Evolutionary conservation across 2,888 invertebrate genomes (phyloP), one percentile per base, ranked within the genome.

Genomic region (Machimus atricapillus): DNA sequence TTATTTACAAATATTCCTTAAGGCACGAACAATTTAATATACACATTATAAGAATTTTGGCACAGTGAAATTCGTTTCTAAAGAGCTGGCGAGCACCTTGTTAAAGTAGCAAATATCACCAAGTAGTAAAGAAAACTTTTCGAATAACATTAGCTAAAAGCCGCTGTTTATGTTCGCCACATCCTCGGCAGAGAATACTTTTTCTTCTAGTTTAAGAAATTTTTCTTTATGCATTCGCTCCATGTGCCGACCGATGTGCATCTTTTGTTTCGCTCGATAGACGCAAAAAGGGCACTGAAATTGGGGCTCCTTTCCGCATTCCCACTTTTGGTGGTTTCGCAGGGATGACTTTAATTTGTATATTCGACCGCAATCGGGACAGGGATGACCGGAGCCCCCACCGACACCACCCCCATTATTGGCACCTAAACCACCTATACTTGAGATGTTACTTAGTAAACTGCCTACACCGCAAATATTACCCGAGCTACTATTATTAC

Each of bases 321-420:
- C 96, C 96, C 96, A 96, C 92, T 96, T 96, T 93, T 96, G 96
- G 91, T 96, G 96, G 92, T 96, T 96, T 88, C 96, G 94, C 90
- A 96, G 93, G 88, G 97, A 97, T 90, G 97, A 97, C 93, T 97
- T 97, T 90, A 97, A 94, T 92, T 97, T 97, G 93, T 97, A 97
- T 89, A 96, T 95, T 89, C 97, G 94, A 88, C 96, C 97, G 93
- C 97, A 97, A 90, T 96, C 96, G 86, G 96, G 95, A 93, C 97
- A 97, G 87, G 95, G 94, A 94, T 96, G 96, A 94, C 91, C 56
- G 43, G 81, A 52, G 14, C 81, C 81, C 23, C 81, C 81, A 92
- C 90, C 90, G 88, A 90, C 90, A 90, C 89, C 89, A 87, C 90
- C 89, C 87, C 90, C 89, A 87, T 89, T 90, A 87, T 89, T 90